Conservation (phyloP, 2,797 vertebrate genomes). For the Propithecus deckenii region DNA sequence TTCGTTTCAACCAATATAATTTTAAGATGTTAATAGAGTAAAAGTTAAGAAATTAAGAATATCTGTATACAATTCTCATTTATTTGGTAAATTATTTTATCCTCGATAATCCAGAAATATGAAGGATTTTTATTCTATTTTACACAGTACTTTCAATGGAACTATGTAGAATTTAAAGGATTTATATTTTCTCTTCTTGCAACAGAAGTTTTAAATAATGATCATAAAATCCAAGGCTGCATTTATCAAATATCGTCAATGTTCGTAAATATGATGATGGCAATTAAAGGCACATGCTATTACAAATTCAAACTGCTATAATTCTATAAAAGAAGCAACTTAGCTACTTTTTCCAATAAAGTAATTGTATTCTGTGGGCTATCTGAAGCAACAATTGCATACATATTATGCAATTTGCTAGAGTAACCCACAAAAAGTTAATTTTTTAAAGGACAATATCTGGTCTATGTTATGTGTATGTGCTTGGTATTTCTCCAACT, state of each 20-base stretch:
- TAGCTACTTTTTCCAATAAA: not conserved
- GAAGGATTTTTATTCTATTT: not conserved
- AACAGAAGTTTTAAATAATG: constrained; percentile 46
- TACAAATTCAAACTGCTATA: constrained; percentile 19
- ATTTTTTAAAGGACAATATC: constrained; percentile 56
- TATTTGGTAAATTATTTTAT: constrained; percentile 26
- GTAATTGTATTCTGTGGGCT: not conserved
- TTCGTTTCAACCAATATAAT: constrained; percentile 10
- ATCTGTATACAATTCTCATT: not conserved
- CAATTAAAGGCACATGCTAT: not conserved
- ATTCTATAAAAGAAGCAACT: not conserved
- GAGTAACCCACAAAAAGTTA: constrained; percentile 30
- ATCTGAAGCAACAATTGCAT: not conserved
- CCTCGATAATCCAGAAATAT: not conserved
- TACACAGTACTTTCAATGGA: not conserved
- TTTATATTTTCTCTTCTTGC: constrained; percentile 36
- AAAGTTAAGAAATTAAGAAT: constrained; percentile 31
- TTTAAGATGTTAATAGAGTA: constrained; percentile 2
- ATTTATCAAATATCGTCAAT: constrained; percentile 7
- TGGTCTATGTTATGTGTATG: not conserved
- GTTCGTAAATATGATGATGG: constrained; percentile 16
- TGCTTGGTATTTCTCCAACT: constrained; percentile 53
- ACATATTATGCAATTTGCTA: not conserved
- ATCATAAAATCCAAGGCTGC: not conserved
- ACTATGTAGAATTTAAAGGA: not conserved